Conservation (phyloP, 2,113 vertebrate genomes). For the Phalacrocorax carbo region DNA sequence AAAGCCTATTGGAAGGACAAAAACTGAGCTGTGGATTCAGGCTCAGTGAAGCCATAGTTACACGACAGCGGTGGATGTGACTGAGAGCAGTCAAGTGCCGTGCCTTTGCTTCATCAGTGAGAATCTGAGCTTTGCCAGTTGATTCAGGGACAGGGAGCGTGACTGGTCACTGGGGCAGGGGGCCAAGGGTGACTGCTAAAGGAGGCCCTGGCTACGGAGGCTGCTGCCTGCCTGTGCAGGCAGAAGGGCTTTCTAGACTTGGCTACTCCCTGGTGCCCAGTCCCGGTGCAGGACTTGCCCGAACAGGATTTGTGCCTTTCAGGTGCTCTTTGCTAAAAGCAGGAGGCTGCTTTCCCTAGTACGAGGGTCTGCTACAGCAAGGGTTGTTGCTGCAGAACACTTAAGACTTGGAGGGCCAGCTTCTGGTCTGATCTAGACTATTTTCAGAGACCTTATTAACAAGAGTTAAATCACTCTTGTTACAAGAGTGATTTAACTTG, state of each 20-base stretch:
- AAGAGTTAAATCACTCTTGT: no score
- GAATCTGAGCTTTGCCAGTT: background rate
- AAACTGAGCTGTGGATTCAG: background rate
- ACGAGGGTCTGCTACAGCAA: background rate
- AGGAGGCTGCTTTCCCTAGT: background rate
- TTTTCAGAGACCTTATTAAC: background rate
- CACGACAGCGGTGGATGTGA: accelerated
- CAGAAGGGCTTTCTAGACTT: background rate
- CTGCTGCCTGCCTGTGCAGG: background rate
- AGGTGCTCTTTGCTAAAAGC: background rate
- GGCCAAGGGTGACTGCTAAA: accelerated
- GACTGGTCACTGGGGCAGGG: accelerated
- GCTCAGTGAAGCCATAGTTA: background rate
- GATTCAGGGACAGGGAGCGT: background rate
- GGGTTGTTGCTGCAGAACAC: background rate
- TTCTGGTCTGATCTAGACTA: background rate
- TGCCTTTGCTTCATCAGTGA: background rate
- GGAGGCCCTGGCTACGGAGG: background rate
- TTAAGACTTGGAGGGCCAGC: background rate
- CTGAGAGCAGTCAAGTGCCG: background rate
- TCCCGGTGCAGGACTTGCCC: background rate
- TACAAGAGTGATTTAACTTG: background rate
- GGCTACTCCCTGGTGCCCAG: accelerated
- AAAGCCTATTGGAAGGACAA: background rate
- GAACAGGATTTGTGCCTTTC: background rate